Conservation (phyloP, 1,140 invertebrate species). For the Rhynchophorus ferrugineus region DNA sequence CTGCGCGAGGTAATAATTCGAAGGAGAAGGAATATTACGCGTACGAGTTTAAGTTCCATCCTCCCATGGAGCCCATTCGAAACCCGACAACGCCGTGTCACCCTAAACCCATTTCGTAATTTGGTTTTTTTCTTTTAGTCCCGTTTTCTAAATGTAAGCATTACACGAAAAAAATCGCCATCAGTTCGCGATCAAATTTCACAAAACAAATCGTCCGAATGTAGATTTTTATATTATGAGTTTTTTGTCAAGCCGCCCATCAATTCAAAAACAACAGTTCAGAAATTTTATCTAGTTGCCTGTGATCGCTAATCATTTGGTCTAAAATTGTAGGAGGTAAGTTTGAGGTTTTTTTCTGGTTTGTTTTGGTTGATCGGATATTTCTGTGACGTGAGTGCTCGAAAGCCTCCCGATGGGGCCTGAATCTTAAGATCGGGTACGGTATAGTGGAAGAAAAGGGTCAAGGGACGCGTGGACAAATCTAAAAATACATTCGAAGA, state of each 20-base stretch:
- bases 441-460: slow-evolving; percentile 7
- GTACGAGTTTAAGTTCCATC: slow-evolving; percentile 10
- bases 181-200: slow-evolving; percentile 20
- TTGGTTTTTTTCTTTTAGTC: slow-evolving; percentile 26
- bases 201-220: slow-evolving; percentile 18
- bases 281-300: slow-evolving; percentile 23
- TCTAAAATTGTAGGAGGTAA: slow-evolving; percentile 23
- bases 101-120: slow-evolving; percentile 27
- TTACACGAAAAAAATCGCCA: slow-evolving; percentile 19
- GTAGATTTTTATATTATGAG: slow-evolving; percentile 20
- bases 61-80: slow-evolving; percentile 20
- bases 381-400: background rate
- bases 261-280: slow-evolving; percentile 21
- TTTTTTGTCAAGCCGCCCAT: slow-evolving; percentile 17
- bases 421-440: background rate
- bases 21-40: background rate
- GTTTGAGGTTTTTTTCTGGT: slow-evolving; percentile 14
- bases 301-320: slow-evolving; percentile 24
- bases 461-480: slow-evolving; percentile 13
- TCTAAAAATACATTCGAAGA: slow-evolving; percentile 30
- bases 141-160: slow-evolving; percentile 25
- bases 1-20: background rate
- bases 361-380: slow-evolving; percentile 1
- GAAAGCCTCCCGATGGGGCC: background rate
- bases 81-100: slow-evolving; percentile 20